Conservation (phyloP, 2,113 vertebrate species). For the Sitta europaea region DNA sequence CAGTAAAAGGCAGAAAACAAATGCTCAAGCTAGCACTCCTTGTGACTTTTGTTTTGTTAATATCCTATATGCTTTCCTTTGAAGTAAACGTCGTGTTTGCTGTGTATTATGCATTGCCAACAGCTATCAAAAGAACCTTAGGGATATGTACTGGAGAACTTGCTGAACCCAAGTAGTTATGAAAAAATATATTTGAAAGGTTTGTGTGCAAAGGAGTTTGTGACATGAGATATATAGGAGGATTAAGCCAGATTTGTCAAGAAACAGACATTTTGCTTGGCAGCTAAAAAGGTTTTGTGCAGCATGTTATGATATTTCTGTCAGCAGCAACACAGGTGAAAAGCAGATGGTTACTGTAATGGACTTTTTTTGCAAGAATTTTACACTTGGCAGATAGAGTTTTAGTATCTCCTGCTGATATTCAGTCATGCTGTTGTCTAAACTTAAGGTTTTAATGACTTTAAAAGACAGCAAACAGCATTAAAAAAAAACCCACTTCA, state of each 20-base stretch:
- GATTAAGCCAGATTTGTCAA: slow-evolving; percentile 45
- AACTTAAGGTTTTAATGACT: slow-evolving; percentile 16
- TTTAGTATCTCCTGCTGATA: slow-evolving; percentile 15
- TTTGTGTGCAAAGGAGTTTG: neutral
- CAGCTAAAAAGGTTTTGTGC: slow-evolving; percentile 38
- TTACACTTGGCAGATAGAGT: neutral
- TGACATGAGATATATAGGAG: slow-evolving; percentile 13
- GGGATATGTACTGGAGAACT: neutral
- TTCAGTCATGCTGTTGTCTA: neutral
- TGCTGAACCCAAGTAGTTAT: slow-evolving; percentile 12
- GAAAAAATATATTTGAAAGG: slow-evolving; percentile 25
- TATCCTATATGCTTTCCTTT: neutral
- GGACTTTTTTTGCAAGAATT: neutral
- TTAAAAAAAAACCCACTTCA: neutral
- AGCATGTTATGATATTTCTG: slow-evolving; percentile 8
- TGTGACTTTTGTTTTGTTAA: neutral
- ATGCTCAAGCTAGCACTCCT: neutral
- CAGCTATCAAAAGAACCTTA: neutral
- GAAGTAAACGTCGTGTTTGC: neutral
- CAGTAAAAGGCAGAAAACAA: neutral
- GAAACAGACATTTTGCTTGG: slow-evolving; percentile 44
- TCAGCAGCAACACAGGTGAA: slow-evolving; percentile 2
- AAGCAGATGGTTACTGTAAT: slow-evolving; percentile 40
- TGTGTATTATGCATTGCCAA: neutral
- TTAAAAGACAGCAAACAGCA: neutral